Evolutionary conservation across 1,140 invertebrate genomes (phyloP), one percentile per base, ranked within the genome.

Genomic region (Xylocopa sonorina): DNA sequence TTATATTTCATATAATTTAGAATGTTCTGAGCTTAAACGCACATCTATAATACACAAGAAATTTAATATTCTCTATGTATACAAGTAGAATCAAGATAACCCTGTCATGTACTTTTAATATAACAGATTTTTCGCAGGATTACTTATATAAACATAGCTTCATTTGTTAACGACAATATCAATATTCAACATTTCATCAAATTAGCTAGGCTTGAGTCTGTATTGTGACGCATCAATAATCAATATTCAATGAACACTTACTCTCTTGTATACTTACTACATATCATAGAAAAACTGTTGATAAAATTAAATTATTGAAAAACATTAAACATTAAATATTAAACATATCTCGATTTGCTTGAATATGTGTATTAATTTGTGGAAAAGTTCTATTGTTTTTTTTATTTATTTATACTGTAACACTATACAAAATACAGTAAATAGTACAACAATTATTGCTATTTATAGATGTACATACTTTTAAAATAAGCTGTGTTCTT

Each of bases 321-420:
- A n/a, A n/a, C n/a, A n/a, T n/a, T n/a, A n/a, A n/a, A n/a, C n/a
- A n/a, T n/a, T n/a, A 68, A 76, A 46, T 10, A 50, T 60, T 32
- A 51, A 51, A 78, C 75, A 78, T 78, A 78, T 78, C 75, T 43
- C n/a, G n/a, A 60, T 50, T 48, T 50, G 24, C 27, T 50, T 41
- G 41, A 41, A 53, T 71, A 69, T 55, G 18, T 60, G n/a, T 63
- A 68, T 46, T 77, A 77, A 32, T 69, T 57, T 77, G 55, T 41
- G 46, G 41, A 38, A 60, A 71, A 58, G 66, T 77, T 77, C 34
- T 60, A 12, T 50, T n/a, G 21, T 50, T 50, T 69, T 34, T 3
- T 24, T 43, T 29, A 57, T 69, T 69, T 53, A 53, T 3, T 48
- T 10, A 41, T 34, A 53, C 21, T 68, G 7, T 5, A 63, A 46